Base-by-base conservation (phyloP, 2,113 vertebrate species). In the Ahaetulla prasina region DNA sequence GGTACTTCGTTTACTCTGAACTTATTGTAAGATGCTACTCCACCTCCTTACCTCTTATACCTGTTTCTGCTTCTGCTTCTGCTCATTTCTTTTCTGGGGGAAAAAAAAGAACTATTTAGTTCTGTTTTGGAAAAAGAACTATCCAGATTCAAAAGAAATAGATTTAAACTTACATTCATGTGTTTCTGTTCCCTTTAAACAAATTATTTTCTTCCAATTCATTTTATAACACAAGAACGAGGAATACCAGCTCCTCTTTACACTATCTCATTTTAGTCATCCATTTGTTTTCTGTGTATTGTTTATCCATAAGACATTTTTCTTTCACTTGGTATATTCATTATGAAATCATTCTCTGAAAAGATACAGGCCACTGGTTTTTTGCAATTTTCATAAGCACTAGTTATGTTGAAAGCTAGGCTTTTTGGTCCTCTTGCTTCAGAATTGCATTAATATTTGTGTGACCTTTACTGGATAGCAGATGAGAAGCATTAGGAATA, bases 351-450 rank as follows among this genome's bases (percentile, higher is more conserved):
- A 97, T 97, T 97, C 95, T 93, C 95, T 91, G 95, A 96, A 96
- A 97, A 95, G 97, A 97, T 92, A 98, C 97, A 98, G 97, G 97
- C 97, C 97, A 97, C 96, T 98, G 98, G 80, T 96, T 98, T 96
- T 96, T 96, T 96, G 95, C 96, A 97, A 97, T 97, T 98, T 97
- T 96, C 96, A 97, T 97, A 95, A 95, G 92, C 95, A 96, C 95
- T 96, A 95, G 96, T 94, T 97, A 89, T 16, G 93, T 95, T 96
- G 96, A 97, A 96, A 96, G 96, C 96, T 93, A 91, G 96, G 96
- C 91, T 95, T 97, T 97, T 96, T 94, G 96, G 96, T 95, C 95
- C 94, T 96, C 90, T 96, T 96, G 95, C 94, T 95, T 97, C 93
- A 96, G 95, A 96, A 93, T 90, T 94, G 89, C 94, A 97, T 97